A percentile compares a stretch with the other conserved stretches of the same genome.
Evolutionary conservation across 2,888 invertebrate genomes (phyloP).

Genomic region (Psylliodes chrysocephalus): DNA sequence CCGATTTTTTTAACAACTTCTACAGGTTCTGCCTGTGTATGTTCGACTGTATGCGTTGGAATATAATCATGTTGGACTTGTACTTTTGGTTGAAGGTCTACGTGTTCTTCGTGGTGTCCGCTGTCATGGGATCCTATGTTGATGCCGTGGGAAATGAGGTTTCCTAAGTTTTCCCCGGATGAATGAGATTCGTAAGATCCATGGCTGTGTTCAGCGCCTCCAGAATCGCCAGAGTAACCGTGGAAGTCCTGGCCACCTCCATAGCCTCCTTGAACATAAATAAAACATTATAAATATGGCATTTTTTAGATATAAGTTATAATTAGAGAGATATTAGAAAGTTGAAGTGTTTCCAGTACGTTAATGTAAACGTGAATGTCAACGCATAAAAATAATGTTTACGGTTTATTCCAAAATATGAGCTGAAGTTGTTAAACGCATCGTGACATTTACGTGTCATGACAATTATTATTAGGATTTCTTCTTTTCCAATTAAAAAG

Average conservation of each 20-base stretch:
- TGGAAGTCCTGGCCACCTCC: slow-evolving; percentile 3
- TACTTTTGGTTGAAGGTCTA: slow-evolving; percentile 65
- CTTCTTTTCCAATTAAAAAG: too few relatives aligned
- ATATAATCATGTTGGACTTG: slow-evolving; percentile 68
- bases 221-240: background rate
- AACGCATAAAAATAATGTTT: too few relatives aligned
- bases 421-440: too few relatives aligned
- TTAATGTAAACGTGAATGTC: too few relatives aligned
- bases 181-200: slow-evolving; percentile 21
- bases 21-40: slow-evolving; percentile 75
- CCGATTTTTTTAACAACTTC: slow-evolving; percentile 78
- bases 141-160: slow-evolving; percentile 39
- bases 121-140: slow-evolving; percentile 36
- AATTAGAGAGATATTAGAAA: too few relatives aligned
- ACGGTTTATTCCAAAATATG: too few relatives aligned
- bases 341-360: too few relatives aligned
- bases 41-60: slow-evolving; percentile 72
- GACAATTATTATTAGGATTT: too few relatives aligned
- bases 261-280: slow-evolving; percentile 2
- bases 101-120: slow-evolving; percentile 56
- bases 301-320: too few relatives aligned
- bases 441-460: too few relatives aligned
- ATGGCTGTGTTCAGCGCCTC: background rate
- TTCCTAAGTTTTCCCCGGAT: slow-evolving; percentile 23
- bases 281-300: too few relatives aligned